Evolutionary conservation across 2,888 invertebrate genomes (phyloP).

Genomic region (Ochropleura plecta): DNA sequence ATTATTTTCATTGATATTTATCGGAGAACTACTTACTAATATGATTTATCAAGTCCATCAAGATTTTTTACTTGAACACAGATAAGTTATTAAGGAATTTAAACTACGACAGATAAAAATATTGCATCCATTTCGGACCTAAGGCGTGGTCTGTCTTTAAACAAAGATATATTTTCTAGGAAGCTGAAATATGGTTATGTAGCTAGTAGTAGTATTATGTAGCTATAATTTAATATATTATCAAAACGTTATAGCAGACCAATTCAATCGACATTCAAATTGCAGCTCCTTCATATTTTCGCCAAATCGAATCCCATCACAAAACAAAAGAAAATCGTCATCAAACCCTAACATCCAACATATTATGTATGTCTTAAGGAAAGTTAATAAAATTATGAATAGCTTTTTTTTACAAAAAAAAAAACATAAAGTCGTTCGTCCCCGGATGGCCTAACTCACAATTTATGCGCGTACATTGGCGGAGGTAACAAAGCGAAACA

Average conservation of each 20-base stretch:
- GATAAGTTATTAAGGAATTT: too few relatives aligned
- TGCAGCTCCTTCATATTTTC: neutral
- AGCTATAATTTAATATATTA: too few relatives aligned
- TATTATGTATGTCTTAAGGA: too few relatives aligned
- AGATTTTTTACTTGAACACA: neutral
- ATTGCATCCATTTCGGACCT: neutral
- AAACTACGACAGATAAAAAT: neutral
- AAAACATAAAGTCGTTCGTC: conserved; percentile 36
- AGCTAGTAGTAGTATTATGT: too few relatives aligned
- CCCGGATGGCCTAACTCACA: conserved; percentile 38
- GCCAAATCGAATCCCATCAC: neutral
- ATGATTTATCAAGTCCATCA: too few relatives aligned
- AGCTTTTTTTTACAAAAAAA: neutral
- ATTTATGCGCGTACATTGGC: conserved; percentile 67
- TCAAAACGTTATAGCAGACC: too few relatives aligned
- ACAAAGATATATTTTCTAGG: too few relatives aligned
- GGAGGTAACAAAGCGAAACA: conserved; percentile 77
- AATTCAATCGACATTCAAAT: neutral
- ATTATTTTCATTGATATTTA: conserved; percentile 4
- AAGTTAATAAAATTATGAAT: too few relatives aligned
- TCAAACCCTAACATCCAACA: neutral
- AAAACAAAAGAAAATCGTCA: neutral
- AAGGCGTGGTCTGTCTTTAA: too few relatives aligned
- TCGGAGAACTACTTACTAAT: neutral
- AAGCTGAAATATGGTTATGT: too few relatives aligned